phyloP scores from a whole-genome alignment of 2,797 vertebrate genomes.

The Sebastes goodei region DNA sequence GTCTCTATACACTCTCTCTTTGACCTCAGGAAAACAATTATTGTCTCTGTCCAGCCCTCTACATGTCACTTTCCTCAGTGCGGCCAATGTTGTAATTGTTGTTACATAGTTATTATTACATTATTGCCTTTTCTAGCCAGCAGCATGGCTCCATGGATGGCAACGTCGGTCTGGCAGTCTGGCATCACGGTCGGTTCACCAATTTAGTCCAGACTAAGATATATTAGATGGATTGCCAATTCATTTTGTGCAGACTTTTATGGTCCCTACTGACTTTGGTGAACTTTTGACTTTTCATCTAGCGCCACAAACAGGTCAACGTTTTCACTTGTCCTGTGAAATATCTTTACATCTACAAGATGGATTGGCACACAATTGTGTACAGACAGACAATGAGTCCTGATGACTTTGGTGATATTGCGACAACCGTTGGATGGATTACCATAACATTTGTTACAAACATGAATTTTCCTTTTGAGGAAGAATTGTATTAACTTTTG shows the following conservation, averaged over 20 bases:
- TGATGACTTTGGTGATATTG: not conserved
- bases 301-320: too few species aligned
- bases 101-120: constrained; percentile 3
- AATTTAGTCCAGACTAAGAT: not conserved
- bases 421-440: too few species aligned
- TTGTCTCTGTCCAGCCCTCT: constrained; percentile 39
- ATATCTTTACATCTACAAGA: not conserved
- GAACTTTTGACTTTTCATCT: not conserved
- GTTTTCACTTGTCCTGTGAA: not conserved
- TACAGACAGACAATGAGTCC: not conserved
- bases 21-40: constrained; percentile 73
- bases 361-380: not conserved
- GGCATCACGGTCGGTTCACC: not conserved
- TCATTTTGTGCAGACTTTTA: not conserved
- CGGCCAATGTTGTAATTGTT: constrained; percentile 8
- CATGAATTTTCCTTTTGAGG: not conserved
- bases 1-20: constrained; percentile 67
- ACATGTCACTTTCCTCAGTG: constrained; percentile 51
- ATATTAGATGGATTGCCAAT: not conserved
- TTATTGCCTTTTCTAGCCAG: not conserved
- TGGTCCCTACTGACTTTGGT: not conserved
- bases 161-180: not conserved
- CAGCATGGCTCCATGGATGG: not conserved
- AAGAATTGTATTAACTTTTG: not conserved
- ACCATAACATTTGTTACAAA: not conserved